These are phyloP conservation scores for Halcyon smyrnensis DNA, from an alignment of 2,797 vertebrate species.

Conservation along the genomic window DNA sequence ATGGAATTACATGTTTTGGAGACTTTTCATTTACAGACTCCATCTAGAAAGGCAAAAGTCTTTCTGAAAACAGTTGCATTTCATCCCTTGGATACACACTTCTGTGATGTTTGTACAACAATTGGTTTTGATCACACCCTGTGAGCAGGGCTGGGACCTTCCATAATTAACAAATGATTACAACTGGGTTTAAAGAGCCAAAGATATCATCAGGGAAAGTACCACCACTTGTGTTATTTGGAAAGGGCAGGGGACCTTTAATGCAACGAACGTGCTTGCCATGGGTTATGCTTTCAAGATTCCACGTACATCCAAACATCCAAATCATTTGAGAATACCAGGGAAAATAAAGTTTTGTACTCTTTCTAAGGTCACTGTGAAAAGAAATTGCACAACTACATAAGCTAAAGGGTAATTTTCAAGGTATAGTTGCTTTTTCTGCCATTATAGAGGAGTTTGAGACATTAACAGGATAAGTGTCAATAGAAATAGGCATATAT, in stretches of 20 bases:
- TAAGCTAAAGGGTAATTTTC: not conserved
- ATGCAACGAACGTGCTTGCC: not conserved
- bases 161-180: not conserved
- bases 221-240: not conserved
- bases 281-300: not conserved
- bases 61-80: not conserved
- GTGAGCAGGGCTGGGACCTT: not conserved
- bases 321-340: not conserved
- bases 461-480: not conserved
- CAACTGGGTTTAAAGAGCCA: not conserved
- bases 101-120: not conserved
- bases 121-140: not conserved
- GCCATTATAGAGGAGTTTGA: not conserved
- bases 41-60: not conserved
- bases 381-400: not conserved
- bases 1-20: not conserved
- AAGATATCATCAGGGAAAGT: not conserved
- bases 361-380: not conserved
- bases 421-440: not conserved
- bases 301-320: not conserved
- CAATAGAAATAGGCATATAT: not conserved
- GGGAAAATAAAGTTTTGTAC: not conserved
- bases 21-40: not conserved
- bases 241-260: not conserved
- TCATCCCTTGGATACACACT: not conserved